Conservation (phyloP, 2,113 vertebrate genomes). For the Mesitornis unicolor region DNA sequence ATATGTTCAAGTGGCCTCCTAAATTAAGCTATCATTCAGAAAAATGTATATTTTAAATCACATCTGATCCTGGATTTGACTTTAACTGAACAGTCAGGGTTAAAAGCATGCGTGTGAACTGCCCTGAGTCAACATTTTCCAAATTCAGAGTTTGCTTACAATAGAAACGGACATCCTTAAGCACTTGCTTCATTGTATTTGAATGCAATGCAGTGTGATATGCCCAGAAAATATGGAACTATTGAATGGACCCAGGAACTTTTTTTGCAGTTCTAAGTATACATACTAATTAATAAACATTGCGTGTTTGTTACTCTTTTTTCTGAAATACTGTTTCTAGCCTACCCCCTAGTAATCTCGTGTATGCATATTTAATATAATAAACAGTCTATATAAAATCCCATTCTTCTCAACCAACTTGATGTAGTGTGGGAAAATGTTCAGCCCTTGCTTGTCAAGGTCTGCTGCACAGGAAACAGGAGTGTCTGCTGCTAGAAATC, state of each 20-base stretch:
- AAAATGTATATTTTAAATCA: not conserved
- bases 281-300: not conserved
- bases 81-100: not conserved
- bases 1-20: not conserved
- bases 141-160: not conserved
- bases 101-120: not conserved
- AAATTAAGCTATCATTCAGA: not conserved
- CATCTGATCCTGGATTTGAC: not conserved
- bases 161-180: not conserved
- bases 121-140: not conserved
- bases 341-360: not conserved
- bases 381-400: not conserved
- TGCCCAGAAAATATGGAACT: not conserved
- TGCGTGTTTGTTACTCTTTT: not conserved
- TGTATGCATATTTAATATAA: not conserved
- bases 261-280: not conserved
- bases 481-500: not conserved
- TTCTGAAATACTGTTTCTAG: not conserved
- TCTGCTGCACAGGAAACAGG: not conserved
- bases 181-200: not conserved
- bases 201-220: not conserved
- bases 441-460: not conserved
- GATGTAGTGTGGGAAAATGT: not conserved
- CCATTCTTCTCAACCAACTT: not conserved
- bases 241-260: not conserved